phyloP scores from a whole-genome alignment of 2,113 vertebrate genomes.

The Callionymus lyra region DNA sequence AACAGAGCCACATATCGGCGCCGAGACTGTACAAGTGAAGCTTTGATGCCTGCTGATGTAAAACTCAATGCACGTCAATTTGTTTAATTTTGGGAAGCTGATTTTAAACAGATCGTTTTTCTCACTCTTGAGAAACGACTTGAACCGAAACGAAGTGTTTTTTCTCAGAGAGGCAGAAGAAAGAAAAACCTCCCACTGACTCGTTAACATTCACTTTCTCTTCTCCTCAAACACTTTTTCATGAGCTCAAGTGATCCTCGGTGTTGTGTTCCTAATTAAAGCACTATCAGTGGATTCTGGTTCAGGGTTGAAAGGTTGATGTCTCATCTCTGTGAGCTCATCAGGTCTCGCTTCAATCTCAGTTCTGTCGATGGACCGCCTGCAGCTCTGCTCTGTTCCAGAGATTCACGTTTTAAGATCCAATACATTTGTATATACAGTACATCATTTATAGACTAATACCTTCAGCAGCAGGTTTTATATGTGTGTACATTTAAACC shows the following conservation, averaged over 20 bases:
- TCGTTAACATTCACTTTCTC: slow-evolving; percentile 1
- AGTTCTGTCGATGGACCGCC: slow-evolving; percentile 3
- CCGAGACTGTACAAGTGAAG: slow-evolving; percentile 25
- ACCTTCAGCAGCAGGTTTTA: too few relatives aligned
- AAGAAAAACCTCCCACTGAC: slow-evolving; percentile 31
- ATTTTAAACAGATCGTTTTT: slow-evolving; percentile 15
- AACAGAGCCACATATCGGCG: slow-evolving; percentile 47
- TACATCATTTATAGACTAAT: too few relatives aligned
- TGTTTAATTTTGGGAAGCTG: slow-evolving; percentile 35
- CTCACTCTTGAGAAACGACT: slow-evolving; percentile 14
- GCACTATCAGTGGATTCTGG: slow-evolving; percentile 42
- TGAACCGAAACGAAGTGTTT: slow-evolving; percentile 34
- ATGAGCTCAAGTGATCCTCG: slow-evolving; percentile 17
- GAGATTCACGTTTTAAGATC: too few relatives aligned
- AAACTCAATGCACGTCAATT: slow-evolving; percentile 33
- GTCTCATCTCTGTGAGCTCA: slow-evolving; percentile 41
- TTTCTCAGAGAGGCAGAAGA: slow-evolving; percentile 22
- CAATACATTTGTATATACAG: too few relatives aligned
- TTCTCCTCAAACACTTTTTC: too few relatives aligned
- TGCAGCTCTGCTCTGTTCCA: slow-evolving; percentile 26
- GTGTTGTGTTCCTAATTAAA: slow-evolving; percentile 51
- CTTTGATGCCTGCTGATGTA: slow-evolving; percentile 19
- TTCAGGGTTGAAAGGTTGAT: slow-evolving; percentile 48
- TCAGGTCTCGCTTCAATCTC: slow-evolving; percentile 56
- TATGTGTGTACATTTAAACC: too few relatives aligned